Evolutionary conservation across 2,797 vertebrate species (phyloP).

Genomic region (Lutjanus argentimaculatus): DNA sequence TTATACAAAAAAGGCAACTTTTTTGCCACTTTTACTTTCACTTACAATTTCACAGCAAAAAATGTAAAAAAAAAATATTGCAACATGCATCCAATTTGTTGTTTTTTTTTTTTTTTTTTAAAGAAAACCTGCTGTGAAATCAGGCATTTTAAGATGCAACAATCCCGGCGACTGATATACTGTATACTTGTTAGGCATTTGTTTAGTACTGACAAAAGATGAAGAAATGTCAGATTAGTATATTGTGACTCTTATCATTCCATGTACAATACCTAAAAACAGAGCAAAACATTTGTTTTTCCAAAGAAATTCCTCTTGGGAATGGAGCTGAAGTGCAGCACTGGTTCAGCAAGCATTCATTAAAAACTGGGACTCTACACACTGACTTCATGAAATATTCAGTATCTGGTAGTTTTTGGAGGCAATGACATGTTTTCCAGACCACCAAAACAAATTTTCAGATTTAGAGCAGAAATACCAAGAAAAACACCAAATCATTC

Average conservation of each 20-base stretch:
- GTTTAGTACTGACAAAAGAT: neutral
- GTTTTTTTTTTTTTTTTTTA: no score
- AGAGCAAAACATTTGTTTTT: slow-evolving; percentile 32
- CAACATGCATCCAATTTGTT: no score
- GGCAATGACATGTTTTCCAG: slow-evolving; percentile 41
- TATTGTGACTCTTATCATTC: neutral
- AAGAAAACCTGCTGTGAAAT: no score
- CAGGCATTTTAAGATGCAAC: no score
- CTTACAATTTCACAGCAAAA: no score
- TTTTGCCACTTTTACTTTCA: no score
- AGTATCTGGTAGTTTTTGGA: slow-evolving; percentile 51
- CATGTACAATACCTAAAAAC: slow-evolving; percentile 1
- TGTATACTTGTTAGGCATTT: neutral
- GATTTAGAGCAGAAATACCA: slow-evolving; percentile 18
- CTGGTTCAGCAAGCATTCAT: slow-evolving; percentile 63
- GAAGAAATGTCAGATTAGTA: slow-evolving; percentile 6
- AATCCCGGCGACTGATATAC: no score
- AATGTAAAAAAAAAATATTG: no score
- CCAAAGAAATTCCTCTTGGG: slow-evolving; percentile 43
- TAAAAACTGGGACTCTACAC: slow-evolving; percentile 66
- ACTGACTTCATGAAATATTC: slow-evolving; percentile 75
- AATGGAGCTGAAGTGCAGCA: slow-evolving; percentile 53
- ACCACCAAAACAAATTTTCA: slow-evolving; percentile 29
- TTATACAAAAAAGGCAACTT: no score
- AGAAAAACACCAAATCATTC: slow-evolving; percentile 16